Evolutionary conservation across 2,797 vertebrate genomes (phyloP).

Genomic region (Hyperoplus immaculatus): DNA sequence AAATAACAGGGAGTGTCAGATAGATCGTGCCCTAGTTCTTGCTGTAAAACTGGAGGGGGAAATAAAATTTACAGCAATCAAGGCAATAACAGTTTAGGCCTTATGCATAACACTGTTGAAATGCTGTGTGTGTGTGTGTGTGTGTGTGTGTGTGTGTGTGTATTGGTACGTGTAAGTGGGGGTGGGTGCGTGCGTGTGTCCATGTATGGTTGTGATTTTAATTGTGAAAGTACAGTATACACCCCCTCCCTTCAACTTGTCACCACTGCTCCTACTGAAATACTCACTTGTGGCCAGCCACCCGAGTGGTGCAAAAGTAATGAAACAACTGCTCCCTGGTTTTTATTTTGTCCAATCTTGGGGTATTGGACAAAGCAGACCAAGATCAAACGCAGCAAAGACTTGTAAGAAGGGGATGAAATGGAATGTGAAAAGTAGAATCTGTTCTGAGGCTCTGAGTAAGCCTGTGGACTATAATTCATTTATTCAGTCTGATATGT

Average conservation of each 20-base stretch:
- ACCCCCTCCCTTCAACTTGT: constrained; percentile 50
- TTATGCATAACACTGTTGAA: constrained; percentile 41
- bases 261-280: constrained; percentile 29
- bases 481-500: constrained; percentile 50
- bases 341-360: constrained; percentile 54
- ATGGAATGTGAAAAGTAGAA: constrained; percentile 59
- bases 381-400: constrained; percentile 54
- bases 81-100: constrained; percentile 69
- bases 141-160: neutral
- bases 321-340: constrained; percentile 57
- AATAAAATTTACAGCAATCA: constrained; percentile 74
- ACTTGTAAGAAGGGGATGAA: constrained; percentile 41
- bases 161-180: neutral
- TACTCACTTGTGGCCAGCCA: constrained; percentile 37
- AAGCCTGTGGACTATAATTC: constrained; percentile 34
- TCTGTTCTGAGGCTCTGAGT: constrained; percentile 27
- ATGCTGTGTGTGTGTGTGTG: neutral
- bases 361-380: neutral
- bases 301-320: constrained; percentile 50
- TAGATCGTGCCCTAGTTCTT: constrained; percentile 72
- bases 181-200: neutral
- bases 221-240: constrained; percentile 50
- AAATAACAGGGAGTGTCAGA: constrained; percentile 18
- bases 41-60: constrained; percentile 63
- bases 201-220: constrained; percentile 43